phyloP scores from a whole-genome alignment of 53 echinoderm and acorn worm genomes.

The Echinometra lucunter region DNA sequence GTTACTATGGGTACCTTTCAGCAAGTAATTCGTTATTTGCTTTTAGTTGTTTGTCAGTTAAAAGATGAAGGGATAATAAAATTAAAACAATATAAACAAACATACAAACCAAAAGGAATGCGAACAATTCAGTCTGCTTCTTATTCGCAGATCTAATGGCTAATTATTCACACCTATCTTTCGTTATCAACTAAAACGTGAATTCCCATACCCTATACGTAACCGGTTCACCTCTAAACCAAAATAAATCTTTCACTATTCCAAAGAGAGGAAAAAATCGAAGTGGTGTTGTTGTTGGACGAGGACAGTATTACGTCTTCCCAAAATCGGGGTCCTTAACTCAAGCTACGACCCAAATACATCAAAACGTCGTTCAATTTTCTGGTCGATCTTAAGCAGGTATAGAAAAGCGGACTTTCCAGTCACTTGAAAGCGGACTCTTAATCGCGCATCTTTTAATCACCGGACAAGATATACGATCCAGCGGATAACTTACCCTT shows the following conservation, averaged over 20 bases:
- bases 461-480: constrained; percentile 22
- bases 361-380: not conserved
- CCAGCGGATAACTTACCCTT: not conserved
- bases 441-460: constrained; percentile 37
- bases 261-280: constrained; percentile 7
- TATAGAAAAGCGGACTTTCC: not conserved
- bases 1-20: no score
- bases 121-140: no score
- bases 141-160: no score
- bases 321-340: not conserved
- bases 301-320: not conserved
- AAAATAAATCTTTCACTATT: not conserved
- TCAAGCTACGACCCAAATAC: constrained; percentile 45
- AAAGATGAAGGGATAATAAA: no score
- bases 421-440: not conserved
- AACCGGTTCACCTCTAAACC: not conserved
- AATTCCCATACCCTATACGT: no score
- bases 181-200: no score
- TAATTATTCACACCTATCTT: no score
- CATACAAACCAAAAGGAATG: no score
- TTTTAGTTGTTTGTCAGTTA: no score
- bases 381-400: constrained; percentile 26
- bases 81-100: no score
- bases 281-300: not conserved
- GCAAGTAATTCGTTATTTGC: no score